Evolutionary conservation across 2,797 vertebrate genomes (phyloP), one percentile per base, ranked within the genome.

Genomic region (Danio jaintianensis): DNA sequence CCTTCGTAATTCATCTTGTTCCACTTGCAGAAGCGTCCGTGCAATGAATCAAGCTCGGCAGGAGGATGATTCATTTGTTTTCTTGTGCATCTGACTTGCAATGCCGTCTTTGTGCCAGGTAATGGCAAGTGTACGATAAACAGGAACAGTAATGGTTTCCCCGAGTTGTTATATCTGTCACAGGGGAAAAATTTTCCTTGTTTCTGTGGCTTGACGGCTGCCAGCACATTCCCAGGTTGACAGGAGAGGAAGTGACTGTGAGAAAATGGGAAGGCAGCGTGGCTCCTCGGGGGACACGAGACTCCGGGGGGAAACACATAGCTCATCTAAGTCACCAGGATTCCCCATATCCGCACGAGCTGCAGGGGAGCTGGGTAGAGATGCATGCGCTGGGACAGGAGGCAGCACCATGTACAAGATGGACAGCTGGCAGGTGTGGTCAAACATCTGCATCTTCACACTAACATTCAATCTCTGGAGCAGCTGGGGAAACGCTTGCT

Each of bases 171-270:
- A 87, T 91, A 90, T 92, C 89, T 92, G 91, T 91, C 83, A 59
- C n/a, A 62, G 29, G 84, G 69, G 75, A 67, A 75, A 16, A 55
- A 61, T 61, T 64, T 71, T 81, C 58, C 58, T 67, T 36, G 84
- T 87, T 90, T 86, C 90, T 79, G 84, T 90, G 90, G 91, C 82
- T 81, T 64, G 42, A 79, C 5, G 55, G 74, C 82, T 70, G 92
- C 93, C 93, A 93, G 89, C 85, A 92, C 93, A 93, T 94, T 94
- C 93, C 92, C 85, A 89, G 87, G 88, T 89, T 93, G 92, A 92
- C 93, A 93, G 93, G 92, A 92, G 91, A 93, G 93, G 93, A 93
- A 94, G 92, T 90, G 87, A 90, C 88, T 92, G 91, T 88, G 91
- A 91, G 90, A 92, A 91, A 92, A 90, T 84, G 87, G 90, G 91